Conservation (phyloP, 2,113 vertebrate species). For the Syngnathoides biaculeatus region DNA sequence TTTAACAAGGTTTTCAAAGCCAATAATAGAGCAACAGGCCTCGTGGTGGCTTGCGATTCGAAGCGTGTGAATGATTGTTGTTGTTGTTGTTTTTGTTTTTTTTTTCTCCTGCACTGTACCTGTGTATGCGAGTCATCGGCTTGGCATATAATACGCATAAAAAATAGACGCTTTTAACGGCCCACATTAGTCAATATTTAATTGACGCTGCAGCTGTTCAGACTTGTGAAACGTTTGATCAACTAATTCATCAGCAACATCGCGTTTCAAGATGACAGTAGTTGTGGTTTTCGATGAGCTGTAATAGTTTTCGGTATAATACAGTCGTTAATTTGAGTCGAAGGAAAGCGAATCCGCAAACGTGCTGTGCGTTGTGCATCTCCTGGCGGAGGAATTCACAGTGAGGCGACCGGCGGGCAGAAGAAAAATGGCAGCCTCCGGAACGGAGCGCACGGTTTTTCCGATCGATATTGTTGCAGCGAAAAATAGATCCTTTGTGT, state of each 20-base stretch:
- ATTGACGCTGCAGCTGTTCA: constrained; percentile 1
- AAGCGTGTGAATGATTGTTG: neutral
- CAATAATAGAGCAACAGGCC: constrained; percentile 1
- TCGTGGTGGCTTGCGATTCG: neutral
- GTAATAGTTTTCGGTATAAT: neutral
- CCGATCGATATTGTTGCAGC: constrained; percentile 6
- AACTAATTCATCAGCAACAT: neutral
- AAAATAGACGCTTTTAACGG: neutral
- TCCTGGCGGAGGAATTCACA: too few relatives aligned
- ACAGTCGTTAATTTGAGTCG: constrained; percentile 12
- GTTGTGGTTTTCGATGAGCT: neutral
- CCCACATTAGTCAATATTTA: constrained; percentile 22
- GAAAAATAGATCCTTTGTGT: constrained; percentile 16
- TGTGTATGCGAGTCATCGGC: neutral
- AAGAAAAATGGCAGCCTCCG: constrained; percentile 2
- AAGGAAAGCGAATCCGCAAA: constrained; percentile 10
- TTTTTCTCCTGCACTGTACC: neutral
- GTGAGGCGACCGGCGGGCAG: constrained; percentile 4
- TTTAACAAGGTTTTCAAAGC: constrained; percentile 14
- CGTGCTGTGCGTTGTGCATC: neutral
- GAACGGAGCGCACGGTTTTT: constrained; percentile 16
- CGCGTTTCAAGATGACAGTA: neutral
- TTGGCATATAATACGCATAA: constrained; percentile 15
- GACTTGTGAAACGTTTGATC: neutral
- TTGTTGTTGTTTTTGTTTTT: neutral